Percentiles rank a stretch among this genome's conserved stretches.
Evolutionary conservation across 2,113 vertebrate genomes (phyloP).

Genomic region (Cyrtonyx montezumae): DNA sequence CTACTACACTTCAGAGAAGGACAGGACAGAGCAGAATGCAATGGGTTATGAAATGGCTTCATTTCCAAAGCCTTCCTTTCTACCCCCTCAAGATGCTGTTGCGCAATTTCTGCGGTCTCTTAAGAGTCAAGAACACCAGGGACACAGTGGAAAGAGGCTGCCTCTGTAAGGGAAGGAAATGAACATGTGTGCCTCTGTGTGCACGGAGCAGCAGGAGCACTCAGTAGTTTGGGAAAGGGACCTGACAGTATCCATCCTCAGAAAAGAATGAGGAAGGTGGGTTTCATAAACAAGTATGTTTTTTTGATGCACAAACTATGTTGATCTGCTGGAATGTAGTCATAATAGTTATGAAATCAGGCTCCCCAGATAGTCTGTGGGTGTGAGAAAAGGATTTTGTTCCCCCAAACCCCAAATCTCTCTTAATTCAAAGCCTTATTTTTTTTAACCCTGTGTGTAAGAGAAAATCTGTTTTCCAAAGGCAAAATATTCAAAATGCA

Average conservation of each 20-base stretch:
- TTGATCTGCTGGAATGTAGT: neutral
- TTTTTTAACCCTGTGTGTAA: neutral
- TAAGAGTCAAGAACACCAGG: neutral
- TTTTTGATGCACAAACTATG: neutral
- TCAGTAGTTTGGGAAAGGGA: neutral
- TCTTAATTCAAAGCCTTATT: neutral
- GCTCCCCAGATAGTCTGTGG: neutral
- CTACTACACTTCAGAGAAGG: neutral
- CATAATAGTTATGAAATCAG: neutral
- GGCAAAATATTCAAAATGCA: neutral
- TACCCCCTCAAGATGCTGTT: neutral
- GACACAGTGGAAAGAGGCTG: neutral
- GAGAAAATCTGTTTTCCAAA: neutral
- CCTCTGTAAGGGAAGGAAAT: conserved; percentile 19
- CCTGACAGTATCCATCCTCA: neutral
- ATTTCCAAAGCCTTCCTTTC: neutral
- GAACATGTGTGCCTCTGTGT: neutral
- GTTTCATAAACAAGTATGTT: conserved; percentile 1
- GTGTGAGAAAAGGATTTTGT: neutral
- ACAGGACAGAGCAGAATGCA: neutral
- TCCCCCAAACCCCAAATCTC: neutral
- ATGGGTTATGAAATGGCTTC: neutral
- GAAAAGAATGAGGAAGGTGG: neutral
- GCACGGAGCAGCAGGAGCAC: neutral
- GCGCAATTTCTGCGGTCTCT: neutral